Evolutionary conservation across 2,888 invertebrate species (phyloP).

Genomic region (Icerya purchasi): DNA sequence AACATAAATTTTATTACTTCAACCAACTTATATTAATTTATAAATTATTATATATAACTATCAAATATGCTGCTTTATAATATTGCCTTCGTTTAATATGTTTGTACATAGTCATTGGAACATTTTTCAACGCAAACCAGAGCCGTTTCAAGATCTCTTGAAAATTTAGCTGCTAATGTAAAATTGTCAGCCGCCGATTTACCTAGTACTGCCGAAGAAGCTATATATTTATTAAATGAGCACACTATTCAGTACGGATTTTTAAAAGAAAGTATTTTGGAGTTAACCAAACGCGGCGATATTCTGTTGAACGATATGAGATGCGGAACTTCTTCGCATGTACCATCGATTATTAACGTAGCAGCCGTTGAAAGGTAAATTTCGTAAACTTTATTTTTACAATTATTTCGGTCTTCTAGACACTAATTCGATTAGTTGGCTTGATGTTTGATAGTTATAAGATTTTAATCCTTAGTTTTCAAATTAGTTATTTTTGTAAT

Average conservation of each 20-base stretch:
- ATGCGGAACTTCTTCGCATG: conserved; percentile 13
- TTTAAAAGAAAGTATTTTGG: conserved; percentile 64
- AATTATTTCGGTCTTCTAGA: too few species aligned
- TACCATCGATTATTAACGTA: conserved; percentile 47
- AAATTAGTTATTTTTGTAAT: too few species aligned
- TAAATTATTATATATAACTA: too few species aligned
- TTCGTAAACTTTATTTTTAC: too few species aligned
- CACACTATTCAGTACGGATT: conserved; percentile 50
- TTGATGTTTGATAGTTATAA: too few species aligned
- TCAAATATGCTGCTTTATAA: not conserved
- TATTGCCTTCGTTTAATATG: conserved; percentile 7
- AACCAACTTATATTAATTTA: too few species aligned
- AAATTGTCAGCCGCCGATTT: conserved; percentile 48
- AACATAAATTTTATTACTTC: too few species aligned
- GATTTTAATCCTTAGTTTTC: too few species aligned
- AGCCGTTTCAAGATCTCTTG: conserved; percentile 66
- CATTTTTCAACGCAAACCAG: conserved; percentile 82
- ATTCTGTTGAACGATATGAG: conserved; percentile 53
- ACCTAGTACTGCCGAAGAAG: conserved; percentile 81
- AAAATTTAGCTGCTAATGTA: conserved; percentile 67
- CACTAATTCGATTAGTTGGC: too few species aligned
- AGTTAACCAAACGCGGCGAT: conserved; percentile 75
- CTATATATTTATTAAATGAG: conserved; percentile 61
- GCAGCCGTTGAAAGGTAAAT: conserved; percentile 82
- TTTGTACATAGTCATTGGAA: conserved; percentile 57